A percentile compares a stretch with the other conserved stretches of the same genome.
phyloP scores from a whole-genome alignment of 2,888 invertebrate species.

The Cremastinae sp. region DNA sequence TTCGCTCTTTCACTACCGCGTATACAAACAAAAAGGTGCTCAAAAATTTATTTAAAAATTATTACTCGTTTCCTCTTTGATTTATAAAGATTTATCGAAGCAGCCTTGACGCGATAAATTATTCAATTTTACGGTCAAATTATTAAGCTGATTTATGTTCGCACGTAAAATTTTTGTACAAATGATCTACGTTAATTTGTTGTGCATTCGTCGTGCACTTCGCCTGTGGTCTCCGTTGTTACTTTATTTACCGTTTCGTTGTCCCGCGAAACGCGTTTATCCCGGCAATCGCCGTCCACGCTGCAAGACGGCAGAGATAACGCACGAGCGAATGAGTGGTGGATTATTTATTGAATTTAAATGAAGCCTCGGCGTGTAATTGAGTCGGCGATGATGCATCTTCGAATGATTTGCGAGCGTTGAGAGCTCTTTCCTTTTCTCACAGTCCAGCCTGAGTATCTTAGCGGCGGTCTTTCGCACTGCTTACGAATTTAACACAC shows the following conservation, averaged over 20 bases:
- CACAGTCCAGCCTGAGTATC: constrained; percentile 11
- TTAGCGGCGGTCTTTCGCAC: background rate
- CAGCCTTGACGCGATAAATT: no score
- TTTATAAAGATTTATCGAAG: no score
- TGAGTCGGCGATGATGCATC: constrained; percentile 78
- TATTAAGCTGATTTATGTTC: background rate
- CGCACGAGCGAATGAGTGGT: constrained; percentile 74
- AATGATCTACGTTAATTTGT: background rate
- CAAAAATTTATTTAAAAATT: no score
- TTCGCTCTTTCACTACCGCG: constrained; percentile 18
- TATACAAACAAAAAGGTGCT: no score
- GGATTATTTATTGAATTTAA: constrained; percentile 79
- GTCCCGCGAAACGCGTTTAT: background rate
- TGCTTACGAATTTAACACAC: constrained; percentile 15
- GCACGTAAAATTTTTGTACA: background rate
- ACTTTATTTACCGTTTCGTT: constrained; percentile 12
- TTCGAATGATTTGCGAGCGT: constrained; percentile 78
- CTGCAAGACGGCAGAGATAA: constrained; percentile 66
- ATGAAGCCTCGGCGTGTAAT: constrained; percentile 80
- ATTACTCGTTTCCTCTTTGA: no score
- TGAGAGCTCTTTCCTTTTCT: constrained; percentile 59
- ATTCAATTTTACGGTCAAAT: no score
- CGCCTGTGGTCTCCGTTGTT: constrained; percentile 37
- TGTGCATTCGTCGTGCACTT: constrained; percentile 29
- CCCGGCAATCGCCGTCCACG: constrained; percentile 60